Evolutionary conservation across 2,888 invertebrate species (phyloP).

Genomic region (Polylopha cassiicola): DNA sequence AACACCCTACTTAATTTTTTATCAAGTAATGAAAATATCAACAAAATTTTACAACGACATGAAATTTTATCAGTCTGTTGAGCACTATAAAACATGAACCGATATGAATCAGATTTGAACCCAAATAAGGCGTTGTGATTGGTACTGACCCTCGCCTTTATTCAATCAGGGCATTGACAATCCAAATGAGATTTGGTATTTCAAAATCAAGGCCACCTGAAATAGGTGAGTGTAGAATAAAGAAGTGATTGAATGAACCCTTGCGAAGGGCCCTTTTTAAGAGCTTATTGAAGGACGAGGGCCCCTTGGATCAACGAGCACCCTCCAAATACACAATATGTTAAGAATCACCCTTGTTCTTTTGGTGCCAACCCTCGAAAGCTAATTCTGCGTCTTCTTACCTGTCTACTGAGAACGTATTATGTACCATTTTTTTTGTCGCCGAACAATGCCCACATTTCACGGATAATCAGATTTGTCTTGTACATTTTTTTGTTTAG

Average conservation of each 20-base stretch:
- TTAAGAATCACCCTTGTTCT: constrained; percentile 66
- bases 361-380: constrained; percentile 59
- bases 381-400: constrained; percentile 48
- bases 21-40: constrained; percentile 28
- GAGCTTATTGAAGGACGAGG: constrained; percentile 67
- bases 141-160: constrained; percentile 55
- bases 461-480: constrained; percentile 11
- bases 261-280: constrained; percentile 62
- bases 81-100: constrained; percentile 51
- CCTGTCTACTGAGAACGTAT: constrained; percentile 45
- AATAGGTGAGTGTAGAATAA: constrained; percentile 53
- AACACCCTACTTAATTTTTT: no score
- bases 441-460: constrained; percentile 31
- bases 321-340: constrained; percentile 48
- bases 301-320: constrained; percentile 49
- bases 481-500: constrained; percentile 11
- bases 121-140: constrained; percentile 46
- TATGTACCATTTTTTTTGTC: constrained; percentile 33
- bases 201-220: constrained; percentile 71
- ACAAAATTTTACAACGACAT: constrained; percentile 50
- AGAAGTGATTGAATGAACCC: constrained; percentile 59
- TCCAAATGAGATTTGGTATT: constrained; percentile 60
- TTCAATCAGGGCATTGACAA: constrained; percentile 56
- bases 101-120: constrained; percentile 59
- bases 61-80: constrained; percentile 54